Evolutionary conservation across 2,888 invertebrate genomes (phyloP).

Genomic region (Neuroscelio doddi): DNA sequence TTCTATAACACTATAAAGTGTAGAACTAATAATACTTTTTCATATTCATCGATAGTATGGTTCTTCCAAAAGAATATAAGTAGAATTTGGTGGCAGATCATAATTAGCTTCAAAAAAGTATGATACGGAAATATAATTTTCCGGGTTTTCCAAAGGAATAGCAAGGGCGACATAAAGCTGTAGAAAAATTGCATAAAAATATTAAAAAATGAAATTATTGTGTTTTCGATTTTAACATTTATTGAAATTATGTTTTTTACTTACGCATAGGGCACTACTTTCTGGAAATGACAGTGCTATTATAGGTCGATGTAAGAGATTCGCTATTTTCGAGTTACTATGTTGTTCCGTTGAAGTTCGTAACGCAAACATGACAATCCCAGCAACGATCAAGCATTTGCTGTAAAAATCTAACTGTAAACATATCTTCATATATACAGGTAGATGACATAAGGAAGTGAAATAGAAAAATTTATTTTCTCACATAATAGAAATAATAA

Average conservation of each 20-base stretch:
- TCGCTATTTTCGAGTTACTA: constrained; percentile 63
- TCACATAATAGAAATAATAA: too few relatives aligned
- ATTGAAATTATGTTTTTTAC: constrained; percentile 48
- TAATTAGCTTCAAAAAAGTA: constrained; percentile 84
- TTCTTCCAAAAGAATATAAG: constrained; percentile 40
- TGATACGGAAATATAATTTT: constrained; percentile 81
- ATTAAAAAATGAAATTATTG: too few relatives aligned
- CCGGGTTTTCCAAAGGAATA: constrained; percentile 79
- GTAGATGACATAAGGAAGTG: too few relatives aligned
- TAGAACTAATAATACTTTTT: constrained; percentile 74
- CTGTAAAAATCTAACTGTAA: constrained; percentile 14
- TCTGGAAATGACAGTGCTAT: constrained; percentile 66
- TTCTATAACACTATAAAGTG: constrained; percentile 75
- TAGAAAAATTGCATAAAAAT: too few relatives aligned
- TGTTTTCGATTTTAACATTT: not conserved
- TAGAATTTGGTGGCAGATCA: constrained; percentile 75
- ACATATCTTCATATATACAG: too few relatives aligned
- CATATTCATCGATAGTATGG: constrained; percentile 59
- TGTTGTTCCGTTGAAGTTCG: constrained; percentile 32
- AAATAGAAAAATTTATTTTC: too few relatives aligned
- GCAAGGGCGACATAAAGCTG: constrained; percentile 82
- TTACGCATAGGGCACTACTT: constrained; percentile 67
- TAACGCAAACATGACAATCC: constrained; percentile 40
- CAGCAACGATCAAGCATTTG: constrained; percentile 30
- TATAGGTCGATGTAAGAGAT: constrained; percentile 65